Conservation (phyloP, 2,797 vertebrate species). For the Monodelphis domestica region DNA sequence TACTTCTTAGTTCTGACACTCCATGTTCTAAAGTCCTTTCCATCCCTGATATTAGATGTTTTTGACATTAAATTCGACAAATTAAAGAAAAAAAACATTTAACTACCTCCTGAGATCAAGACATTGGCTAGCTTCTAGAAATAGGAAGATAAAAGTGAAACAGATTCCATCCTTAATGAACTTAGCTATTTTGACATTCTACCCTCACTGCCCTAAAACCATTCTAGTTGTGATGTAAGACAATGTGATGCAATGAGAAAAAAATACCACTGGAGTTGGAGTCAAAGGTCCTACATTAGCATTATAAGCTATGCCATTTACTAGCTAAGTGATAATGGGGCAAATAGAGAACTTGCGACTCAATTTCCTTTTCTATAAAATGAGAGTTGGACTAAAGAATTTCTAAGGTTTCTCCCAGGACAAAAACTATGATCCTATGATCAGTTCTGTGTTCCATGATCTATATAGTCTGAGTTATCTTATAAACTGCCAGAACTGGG, state of each 20-base stretch:
- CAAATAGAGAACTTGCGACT: background rate
- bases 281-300: background rate
- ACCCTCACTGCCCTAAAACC: background rate
- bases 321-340: conserved; percentile 24
- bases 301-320: background rate
- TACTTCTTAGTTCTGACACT: background rate
- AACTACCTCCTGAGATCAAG: background rate
- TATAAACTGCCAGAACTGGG: background rate
- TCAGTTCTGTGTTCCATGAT: background rate
- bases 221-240: background rate
- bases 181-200: background rate
- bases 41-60: background rate
- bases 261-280: background rate
- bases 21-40: background rate
- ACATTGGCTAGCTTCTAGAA: background rate
- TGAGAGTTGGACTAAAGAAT: background rate
- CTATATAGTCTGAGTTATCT: background rate
- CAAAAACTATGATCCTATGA: background rate
- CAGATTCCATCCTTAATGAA: background rate
- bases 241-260: background rate
- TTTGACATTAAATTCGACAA: background rate
- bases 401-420: background rate
- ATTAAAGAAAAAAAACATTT: background rate
- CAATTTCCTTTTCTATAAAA: background rate
- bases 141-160: background rate